Conservation (phyloP, 2,888 invertebrate genomes). For the Ferdinandea cuprea region DNA sequence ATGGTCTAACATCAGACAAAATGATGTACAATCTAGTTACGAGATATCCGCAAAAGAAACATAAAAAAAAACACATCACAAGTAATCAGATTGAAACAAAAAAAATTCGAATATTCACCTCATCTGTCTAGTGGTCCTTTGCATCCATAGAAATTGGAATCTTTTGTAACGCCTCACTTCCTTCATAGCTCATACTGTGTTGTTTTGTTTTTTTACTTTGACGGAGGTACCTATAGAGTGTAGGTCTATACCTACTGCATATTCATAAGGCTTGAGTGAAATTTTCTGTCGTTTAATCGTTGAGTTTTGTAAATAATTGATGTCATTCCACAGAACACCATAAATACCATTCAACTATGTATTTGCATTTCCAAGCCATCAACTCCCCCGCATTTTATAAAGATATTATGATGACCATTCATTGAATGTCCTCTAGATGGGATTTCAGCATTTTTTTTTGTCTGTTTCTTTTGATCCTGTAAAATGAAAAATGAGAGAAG, state of each 20-base stretch:
- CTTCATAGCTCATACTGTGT: no score
- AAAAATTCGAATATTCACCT: conserved; percentile 59
- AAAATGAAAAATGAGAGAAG: not conserved
- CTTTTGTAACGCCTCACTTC: conserved; percentile 57
- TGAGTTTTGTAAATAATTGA: conserved; percentile 69
- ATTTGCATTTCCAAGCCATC: conserved; percentile 59
- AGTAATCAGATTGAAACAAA: conserved; percentile 37
- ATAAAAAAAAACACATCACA: conserved; percentile 11
- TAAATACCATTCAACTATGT: conserved; percentile 61
- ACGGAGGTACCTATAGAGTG: no score
- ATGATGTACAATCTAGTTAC: conserved; percentile 39
- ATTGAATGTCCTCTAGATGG: conserved; percentile 15
- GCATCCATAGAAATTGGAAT: conserved; percentile 4
- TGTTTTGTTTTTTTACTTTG: no score
- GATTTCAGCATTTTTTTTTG: not conserved
- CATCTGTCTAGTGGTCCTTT: conserved; percentile 17
- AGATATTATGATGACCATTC: conserved; percentile 34
- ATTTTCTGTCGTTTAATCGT: conserved; percentile 68
- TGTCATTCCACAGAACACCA: conserved; percentile 54
- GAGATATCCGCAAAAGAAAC: conserved; percentile 9
- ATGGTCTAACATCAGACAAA: conserved; percentile 34
- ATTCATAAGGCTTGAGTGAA: conserved; percentile 71
- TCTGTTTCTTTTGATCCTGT: conserved; percentile 15
- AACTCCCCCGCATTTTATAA: conserved; percentile 9
- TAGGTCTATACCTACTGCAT: conserved; percentile 67